Percentiles rank a stretch among this genome's conserved stretches.
Conservation (phyloP, 2,113 vertebrate species). For the Triplophysa rosa region DNA sequence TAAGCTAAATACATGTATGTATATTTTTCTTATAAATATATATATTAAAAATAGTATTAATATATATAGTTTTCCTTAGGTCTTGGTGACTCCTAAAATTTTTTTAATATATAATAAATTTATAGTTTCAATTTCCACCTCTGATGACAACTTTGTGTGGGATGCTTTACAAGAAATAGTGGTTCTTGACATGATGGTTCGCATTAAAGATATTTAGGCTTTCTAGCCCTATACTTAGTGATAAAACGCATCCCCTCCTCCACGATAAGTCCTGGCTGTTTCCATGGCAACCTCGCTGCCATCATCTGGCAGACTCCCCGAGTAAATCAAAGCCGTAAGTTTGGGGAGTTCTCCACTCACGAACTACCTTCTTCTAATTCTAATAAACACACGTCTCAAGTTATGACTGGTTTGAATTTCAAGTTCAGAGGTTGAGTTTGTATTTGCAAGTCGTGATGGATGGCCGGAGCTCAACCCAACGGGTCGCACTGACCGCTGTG, state of each 20-base stretch:
- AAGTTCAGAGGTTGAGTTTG: not conserved
- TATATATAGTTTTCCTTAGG: too few species aligned
- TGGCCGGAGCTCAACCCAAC: not conserved
- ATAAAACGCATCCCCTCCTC: constrained; percentile 61
- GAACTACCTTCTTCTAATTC: not conserved
- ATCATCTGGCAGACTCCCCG: constrained; percentile 68
- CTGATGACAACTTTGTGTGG: too few species aligned
- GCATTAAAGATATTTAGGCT: constrained; percentile 42
- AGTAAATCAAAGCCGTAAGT: constrained; percentile 55
- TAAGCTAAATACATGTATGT: too few species aligned
- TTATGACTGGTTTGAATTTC: not conserved
- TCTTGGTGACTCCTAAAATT: too few species aligned
- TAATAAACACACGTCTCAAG: not conserved
- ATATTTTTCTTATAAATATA: too few species aligned
- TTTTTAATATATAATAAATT: too few species aligned
- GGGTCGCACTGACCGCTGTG: not conserved
- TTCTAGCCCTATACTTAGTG: constrained; percentile 42
- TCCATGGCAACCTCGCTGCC: constrained; percentile 69
- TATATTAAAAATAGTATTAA: too few species aligned
- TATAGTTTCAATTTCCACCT: too few species aligned
- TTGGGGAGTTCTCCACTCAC: constrained; percentile 49
- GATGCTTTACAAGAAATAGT: too few species aligned
- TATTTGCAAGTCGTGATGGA: not conserved
- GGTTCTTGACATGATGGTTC: not conserved
- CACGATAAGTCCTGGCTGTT: constrained; percentile 66